These are phyloP conservation scores for Ladona fulva DNA, from an alignment of 1,140 invertebrate species.

Conservation along the genomic window DNA sequence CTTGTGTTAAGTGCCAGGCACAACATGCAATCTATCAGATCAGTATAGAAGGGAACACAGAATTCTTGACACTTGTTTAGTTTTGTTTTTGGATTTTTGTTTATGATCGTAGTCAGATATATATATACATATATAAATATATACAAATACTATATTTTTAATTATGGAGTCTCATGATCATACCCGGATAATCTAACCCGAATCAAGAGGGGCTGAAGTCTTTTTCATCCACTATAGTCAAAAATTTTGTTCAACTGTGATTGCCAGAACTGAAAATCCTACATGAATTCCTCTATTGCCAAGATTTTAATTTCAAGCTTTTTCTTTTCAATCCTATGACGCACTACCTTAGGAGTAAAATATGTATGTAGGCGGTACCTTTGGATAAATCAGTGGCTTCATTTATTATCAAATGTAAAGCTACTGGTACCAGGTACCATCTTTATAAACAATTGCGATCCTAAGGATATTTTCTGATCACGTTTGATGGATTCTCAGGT, in stretches of 20 bases:
- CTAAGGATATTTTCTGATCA: not conserved
- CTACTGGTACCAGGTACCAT: not conserved
- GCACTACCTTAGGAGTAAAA: not conserved
- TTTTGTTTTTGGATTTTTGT: conserved; percentile 8
- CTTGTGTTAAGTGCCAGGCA: not conserved
- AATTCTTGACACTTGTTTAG: not conserved
- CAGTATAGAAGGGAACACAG: not conserved
- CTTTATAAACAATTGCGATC: not conserved
- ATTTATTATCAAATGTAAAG: not conserved
- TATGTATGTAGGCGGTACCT: not conserved
- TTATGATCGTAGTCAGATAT: not conserved
- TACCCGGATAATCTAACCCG: not conserved
- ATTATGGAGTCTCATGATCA: not conserved
- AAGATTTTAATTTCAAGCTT: not conserved
- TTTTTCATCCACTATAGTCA: not conserved
- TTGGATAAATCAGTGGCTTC: not conserved
- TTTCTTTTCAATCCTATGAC: not conserved
- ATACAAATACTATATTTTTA: not conserved
- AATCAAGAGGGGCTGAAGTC: not conserved
- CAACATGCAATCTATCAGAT: not conserved
- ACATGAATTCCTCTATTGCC: not conserved
- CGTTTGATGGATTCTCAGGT: conserved; percentile 4
- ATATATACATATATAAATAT: not conserved
- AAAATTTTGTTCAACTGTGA: not conserved
- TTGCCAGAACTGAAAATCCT: not conserved